phyloP scores from a whole-genome alignment of 2,888 invertebrate species.

The Nomada ferruginata region DNA sequence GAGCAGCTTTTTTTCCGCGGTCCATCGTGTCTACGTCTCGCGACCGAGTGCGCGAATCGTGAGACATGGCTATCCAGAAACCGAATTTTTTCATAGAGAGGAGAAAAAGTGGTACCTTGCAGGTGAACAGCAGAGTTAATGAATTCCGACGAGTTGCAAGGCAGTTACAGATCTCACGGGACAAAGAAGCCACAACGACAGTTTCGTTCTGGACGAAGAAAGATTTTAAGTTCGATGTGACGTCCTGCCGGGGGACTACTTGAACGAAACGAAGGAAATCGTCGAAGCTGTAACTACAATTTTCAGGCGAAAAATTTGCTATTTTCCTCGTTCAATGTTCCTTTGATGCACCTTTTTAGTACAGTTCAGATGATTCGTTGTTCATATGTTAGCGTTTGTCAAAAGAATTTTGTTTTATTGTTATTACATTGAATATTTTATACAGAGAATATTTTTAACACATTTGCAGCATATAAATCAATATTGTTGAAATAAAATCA shows the following conservation, averaged over 20 bases:
- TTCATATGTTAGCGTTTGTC: no score
- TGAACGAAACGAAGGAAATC: background rate
- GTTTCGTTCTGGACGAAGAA: slow-evolving; percentile 34
- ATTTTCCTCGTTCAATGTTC: no score
- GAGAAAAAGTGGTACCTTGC: slow-evolving; percentile 9
- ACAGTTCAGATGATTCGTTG: no score
- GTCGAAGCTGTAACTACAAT: no score
- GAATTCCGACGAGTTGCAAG: slow-evolving; percentile 62
- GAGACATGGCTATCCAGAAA: slow-evolving; percentile 26
- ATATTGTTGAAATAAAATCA: no score
- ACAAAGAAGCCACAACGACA: slow-evolving; percentile 31
- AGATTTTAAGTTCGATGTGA: slow-evolving; percentile 18
- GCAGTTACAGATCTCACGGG: slow-evolving; percentile 15
- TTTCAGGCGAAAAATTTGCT: no score
- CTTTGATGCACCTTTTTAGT: no score
- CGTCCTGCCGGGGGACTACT: slow-evolving; percentile 1
- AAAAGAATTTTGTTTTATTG: no score
- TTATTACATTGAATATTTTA: no score
- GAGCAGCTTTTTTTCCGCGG: slow-evolving; percentile 55
- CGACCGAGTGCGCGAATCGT: slow-evolving; percentile 19
- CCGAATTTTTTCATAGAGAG: slow-evolving; percentile 6
- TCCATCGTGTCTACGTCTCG: slow-evolving; percentile 23
- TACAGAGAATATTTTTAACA: no score
- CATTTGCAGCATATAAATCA: no score
- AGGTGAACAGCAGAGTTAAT: slow-evolving; percentile 54